Evolutionary conservation across 2,797 vertebrate genomes (phyloP).

Genomic region (Miichthys miiuy): DNA sequence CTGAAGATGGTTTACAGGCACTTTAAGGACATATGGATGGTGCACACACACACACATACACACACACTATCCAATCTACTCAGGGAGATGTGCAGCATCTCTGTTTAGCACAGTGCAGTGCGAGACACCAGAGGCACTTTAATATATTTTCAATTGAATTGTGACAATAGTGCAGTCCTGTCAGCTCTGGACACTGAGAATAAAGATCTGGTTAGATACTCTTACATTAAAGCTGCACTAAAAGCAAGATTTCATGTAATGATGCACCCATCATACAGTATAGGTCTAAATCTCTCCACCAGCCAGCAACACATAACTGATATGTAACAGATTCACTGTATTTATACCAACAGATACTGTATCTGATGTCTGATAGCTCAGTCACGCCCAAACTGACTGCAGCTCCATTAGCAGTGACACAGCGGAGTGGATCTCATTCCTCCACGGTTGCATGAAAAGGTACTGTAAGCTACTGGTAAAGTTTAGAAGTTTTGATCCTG

Average conservation of each 20-base stretch:
- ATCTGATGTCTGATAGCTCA: slow-evolving; percentile 14
- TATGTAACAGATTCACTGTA: slow-evolving; percentile 9
- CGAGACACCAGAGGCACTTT: slow-evolving; percentile 63
- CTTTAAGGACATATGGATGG: slow-evolving; percentile 32
- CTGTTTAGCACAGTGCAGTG: slow-evolving; percentile 44
- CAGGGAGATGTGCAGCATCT: slow-evolving; percentile 46
- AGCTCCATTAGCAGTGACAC: neutral
- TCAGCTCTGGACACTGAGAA: slow-evolving; percentile 48
- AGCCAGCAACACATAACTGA: slow-evolving; percentile 7
- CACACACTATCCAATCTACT: slow-evolving; percentile 37
- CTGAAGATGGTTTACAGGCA: slow-evolving; percentile 71
- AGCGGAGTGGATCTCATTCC: too few species aligned
- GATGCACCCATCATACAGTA: slow-evolving; percentile 32
- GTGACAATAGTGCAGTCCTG: slow-evolving; percentile 41
- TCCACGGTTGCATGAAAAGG: neutral
- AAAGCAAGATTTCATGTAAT: slow-evolving; percentile 38
- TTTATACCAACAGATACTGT: slow-evolving; percentile 35
- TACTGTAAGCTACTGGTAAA: neutral
- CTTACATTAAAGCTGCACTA: slow-evolving; percentile 29
- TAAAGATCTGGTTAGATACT: slow-evolving; percentile 37
- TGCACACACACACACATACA: slow-evolving; percentile 18
- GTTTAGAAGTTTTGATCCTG: neutral
- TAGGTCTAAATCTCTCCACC: slow-evolving; percentile 3
- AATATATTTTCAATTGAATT: slow-evolving; percentile 69
- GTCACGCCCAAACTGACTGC: neutral